These are phyloP conservation scores for Bicyclus anynana DNA, from an alignment of 1,140 invertebrate genomes.

Conservation along the genomic window DNA sequence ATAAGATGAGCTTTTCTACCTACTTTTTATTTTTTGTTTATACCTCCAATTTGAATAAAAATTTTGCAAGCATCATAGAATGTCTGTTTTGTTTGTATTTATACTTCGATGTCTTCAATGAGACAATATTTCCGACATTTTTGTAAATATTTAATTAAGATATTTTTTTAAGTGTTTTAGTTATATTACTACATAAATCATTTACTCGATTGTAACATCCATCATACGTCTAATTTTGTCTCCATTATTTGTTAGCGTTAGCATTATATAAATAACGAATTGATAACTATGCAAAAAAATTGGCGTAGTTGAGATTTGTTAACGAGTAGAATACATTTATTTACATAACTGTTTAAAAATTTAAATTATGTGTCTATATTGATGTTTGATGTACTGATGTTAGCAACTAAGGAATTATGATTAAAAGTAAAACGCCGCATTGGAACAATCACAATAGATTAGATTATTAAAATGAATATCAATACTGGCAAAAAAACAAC, in stretches of 20 bases:
- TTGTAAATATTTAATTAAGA: conserved; percentile 35
- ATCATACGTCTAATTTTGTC: conserved; percentile 44
- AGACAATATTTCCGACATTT: conserved; percentile 27
- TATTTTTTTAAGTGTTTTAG: conserved; percentile 18
- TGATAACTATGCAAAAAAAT: not conserved
- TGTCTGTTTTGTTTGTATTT: not conserved
- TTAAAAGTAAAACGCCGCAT: too few species aligned
- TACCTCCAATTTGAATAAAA: too few species aligned
- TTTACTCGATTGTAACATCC: conserved; percentile 35
- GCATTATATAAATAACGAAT: not conserved
- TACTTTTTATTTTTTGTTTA: too few species aligned
- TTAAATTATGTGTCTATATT: not conserved
- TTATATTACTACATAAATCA: conserved; percentile 22
- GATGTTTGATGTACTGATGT: not conserved
- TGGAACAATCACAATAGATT: too few species aligned
- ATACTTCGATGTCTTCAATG: conserved; percentile 15
- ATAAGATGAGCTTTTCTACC: too few species aligned
- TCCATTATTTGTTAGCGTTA: conserved; percentile 11
- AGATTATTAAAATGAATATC: too few species aligned
- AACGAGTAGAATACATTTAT: not conserved
- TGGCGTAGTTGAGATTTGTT: not conserved
- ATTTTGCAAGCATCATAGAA: too few species aligned
- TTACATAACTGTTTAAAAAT: not conserved
- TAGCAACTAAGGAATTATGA: not conserved
- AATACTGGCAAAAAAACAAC: too few species aligned